Evolutionary conservation across 2,113 vertebrate species (phyloP), one percentile per base, ranked within the genome.

Genomic region (Promerops cafer): DNA sequence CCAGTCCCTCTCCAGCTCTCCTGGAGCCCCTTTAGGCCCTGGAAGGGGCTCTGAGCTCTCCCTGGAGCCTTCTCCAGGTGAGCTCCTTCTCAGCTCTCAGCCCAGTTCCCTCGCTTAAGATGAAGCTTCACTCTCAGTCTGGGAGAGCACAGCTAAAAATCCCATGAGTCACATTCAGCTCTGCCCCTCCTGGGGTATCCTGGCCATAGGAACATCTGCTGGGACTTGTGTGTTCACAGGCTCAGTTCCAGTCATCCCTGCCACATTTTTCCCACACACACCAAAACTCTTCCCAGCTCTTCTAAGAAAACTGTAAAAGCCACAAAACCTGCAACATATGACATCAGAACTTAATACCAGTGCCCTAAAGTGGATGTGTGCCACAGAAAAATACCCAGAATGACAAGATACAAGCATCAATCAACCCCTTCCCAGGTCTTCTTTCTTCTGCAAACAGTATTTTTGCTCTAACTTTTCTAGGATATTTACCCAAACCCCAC

Each of bases 81-180:
- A 76, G 1, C 61, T 31, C 21, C 8, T n/a, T n/a, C 13, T 7
- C 53, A 60, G 30, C 6, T 31, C 15, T 33, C 53, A 76, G 33
- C 27, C 33, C 33, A 44, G 53, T 7, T 47, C 13, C 49, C 59
- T 40, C 27, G 44, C 24, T n/a, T 47, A 33, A 40, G 57, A 40
- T 27, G 21, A 72, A 78, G 30, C 9, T n/a, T 11, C 19, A 12
- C 0, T 22, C 18, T 6, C 13, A 74, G 10, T 7, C 22, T 9
- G 20, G 40, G 33, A 28, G 5, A 61, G 23, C 10, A 21, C 1
- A 9, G 39, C 17, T 66, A 26, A 68, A 81, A 80, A 40, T 31
- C 50, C n/a, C 6, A 37, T 2, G 3, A 68, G 39, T 24, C 56
- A 39, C 6, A 2, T 8, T 26, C 42, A 53, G 21, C 33, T 76